Conservation (phyloP, 2,797 vertebrate species). For the Acomys russatus region DNA sequence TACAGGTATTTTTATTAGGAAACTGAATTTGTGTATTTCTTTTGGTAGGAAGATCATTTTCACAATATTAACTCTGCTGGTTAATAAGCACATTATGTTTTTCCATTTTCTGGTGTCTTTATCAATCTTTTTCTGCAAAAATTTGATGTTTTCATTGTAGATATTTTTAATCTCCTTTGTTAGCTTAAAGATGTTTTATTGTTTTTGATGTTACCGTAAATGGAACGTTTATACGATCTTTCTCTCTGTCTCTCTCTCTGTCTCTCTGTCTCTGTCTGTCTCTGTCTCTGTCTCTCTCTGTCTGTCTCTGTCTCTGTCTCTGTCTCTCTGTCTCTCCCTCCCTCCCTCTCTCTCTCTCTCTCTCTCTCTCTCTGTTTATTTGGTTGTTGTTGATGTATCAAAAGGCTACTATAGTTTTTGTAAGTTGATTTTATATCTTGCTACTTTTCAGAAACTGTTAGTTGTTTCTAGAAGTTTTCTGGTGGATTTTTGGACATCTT, state of each 20-base stretch:
- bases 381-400: not conserved
- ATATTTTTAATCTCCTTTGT: not conserved
- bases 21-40: not conserved
- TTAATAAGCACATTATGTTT: not conserved
- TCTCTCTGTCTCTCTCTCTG: too few relatives aligned
- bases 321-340: too few relatives aligned
- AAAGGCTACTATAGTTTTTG: not conserved
- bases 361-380: not conserved
- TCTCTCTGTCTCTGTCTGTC: not conserved
- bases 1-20: not conserved
- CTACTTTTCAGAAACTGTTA: not conserved
- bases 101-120: not conserved
- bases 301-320: not conserved
- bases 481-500: not conserved
- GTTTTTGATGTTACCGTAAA: not conserved
- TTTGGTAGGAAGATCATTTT: not conserved
- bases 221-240: not conserved
- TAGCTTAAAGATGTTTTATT: not conserved
- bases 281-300: not conserved
- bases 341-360: not conserved
- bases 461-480: not conserved
- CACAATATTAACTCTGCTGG: not conserved
- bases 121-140: not conserved
- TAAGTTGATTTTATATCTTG: not conserved
- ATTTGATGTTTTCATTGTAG: not conserved